A percentile compares a stretch with the other conserved stretches of the same genome.
phyloP scores from a whole-genome alignment of 1,140 invertebrate genomes.

The Octopus sinensis region DNA sequence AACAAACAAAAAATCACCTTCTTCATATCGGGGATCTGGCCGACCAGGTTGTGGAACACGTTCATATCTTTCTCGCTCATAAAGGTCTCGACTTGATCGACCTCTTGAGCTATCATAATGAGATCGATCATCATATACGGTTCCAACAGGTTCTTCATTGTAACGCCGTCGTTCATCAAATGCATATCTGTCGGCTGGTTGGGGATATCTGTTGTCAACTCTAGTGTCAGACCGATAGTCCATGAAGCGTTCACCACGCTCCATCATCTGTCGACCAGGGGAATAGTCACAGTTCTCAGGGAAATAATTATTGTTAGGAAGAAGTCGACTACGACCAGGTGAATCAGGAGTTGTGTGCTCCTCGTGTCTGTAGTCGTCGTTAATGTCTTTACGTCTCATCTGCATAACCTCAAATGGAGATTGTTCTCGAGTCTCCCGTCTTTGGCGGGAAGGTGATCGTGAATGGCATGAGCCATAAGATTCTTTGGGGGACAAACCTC shows the following conservation, averaged over 20 bases:
- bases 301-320: background rate
- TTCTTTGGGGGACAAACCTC: background rate
- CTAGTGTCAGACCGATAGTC: background rate
- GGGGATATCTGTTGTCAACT: background rate
- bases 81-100: background rate
- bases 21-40: constrained; percentile 6
- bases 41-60: background rate
- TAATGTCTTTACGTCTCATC: background rate
- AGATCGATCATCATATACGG: constrained; percentile 8
- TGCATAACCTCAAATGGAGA: constrained; percentile 3
- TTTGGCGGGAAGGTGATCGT: constrained; percentile 1
- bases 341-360: background rate
- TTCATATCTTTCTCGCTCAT: constrained; percentile 8
- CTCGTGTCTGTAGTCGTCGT: background rate
- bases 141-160: background rate
- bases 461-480: background rate
- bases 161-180: constrained; percentile 7
- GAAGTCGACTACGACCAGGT: background rate
- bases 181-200: background rate
- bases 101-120: constrained; percentile 4
- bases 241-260: background rate
- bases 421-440: background rate
- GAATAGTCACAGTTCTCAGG: background rate
- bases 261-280: background rate
- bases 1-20: constrained; percentile 1